Evolutionary conservation across 1,140 invertebrate genomes (phyloP), one percentile per base, ranked within the genome.

Genomic region (Camponotus pennsylvanicus): DNA sequence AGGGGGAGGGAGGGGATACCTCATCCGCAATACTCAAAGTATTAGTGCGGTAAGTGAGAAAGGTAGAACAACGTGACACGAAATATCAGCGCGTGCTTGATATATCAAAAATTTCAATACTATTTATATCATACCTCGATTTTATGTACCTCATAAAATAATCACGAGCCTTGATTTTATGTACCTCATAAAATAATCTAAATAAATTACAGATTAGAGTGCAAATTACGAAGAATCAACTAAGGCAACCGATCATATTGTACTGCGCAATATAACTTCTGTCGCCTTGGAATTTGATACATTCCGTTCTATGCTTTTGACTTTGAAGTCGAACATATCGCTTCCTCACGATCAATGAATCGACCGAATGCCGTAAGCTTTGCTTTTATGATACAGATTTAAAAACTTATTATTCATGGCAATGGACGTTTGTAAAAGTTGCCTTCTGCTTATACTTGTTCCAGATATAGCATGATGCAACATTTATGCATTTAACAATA

Each of bases 221-320:
- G 37, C 67, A 11, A 73, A 45, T 82, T 69, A 37, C 37, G 4
- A 45, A 7, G 3, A 57, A 18, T 7, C 40, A 59, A 18, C 40
- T 45, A 34, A 61, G 11, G 40, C 79, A 73, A 82, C 73, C 52
- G 79, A 82, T 82, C 55, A 64, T 55, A 21, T 7, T 21, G 15
- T 49, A 55, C 52, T 82, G 67, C 67, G 69, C 79, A 73, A 73
- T 82, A 73, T 59, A 13, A 42, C 55, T 80, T 13, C n/a, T 55
- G 64, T 37, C 49, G 76, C 42, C 61, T 77, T 77, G 55, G 40
- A 76, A 61, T 34, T 32, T 21, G 55, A 76, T 37, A 11, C 13
- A 2, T 75, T 75, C 34, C 4, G n/a, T 11, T 59, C 5, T 45
- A 45, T 21, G 32, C 8, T 18, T 66, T 70, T 55, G 32, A 70